Percentiles rank a stretch among this genome's conserved stretches.
These are phyloP conservation scores for Sternotherus odoratus DNA, from an alignment of 2,797 vertebrate genomes.

Conservation along the genomic window DNA sequence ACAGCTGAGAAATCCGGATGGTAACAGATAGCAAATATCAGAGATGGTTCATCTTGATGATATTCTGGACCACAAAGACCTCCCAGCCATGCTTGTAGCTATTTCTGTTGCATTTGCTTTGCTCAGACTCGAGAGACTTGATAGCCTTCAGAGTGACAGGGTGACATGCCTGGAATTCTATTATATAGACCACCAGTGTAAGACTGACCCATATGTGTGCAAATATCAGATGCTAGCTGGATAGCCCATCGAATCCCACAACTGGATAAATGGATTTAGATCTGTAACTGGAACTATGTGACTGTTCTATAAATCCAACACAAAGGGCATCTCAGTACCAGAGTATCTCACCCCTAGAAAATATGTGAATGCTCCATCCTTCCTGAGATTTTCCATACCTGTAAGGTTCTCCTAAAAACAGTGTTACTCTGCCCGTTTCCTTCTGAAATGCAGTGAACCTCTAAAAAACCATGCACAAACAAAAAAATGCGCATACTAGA, in stretches of 20 bases:
- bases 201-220: background rate
- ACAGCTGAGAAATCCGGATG: background rate
- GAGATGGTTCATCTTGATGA: background rate
- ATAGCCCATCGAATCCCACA: background rate
- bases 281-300: slow-evolving; percentile 13
- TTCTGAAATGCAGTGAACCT: background rate
- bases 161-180: background rate
- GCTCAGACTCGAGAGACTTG: background rate
- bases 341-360: background rate
- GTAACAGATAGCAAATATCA: background rate
- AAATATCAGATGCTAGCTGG: slow-evolving; percentile 1
- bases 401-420: background rate
- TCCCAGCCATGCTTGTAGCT: background rate
- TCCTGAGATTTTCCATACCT: background rate
- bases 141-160: background rate
- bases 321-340: background rate
- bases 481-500: background rate
- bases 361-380: background rate
- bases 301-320: background rate
- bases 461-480: background rate
- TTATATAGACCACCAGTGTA: background rate
- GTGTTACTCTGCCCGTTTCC: background rate
- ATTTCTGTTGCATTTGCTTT: background rate
- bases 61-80: background rate
- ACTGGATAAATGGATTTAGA: slow-evolving; percentile 10